Evolutionary conservation across 2,113 vertebrate species (phyloP).

Genomic region (Microcebus tavaratra): DNA sequence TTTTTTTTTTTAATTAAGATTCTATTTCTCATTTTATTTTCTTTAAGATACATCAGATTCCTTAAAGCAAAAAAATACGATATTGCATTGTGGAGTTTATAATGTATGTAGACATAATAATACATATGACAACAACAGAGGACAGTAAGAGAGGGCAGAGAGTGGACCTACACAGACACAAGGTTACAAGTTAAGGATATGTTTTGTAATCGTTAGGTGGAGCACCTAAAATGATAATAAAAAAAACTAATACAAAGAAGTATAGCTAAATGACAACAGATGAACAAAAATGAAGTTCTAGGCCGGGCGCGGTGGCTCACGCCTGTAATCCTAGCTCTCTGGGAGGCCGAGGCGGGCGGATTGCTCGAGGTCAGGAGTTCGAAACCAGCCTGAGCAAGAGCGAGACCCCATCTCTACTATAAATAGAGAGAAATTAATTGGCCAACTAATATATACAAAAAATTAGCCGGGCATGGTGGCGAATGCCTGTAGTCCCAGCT

Average conservation of each 20-base stretch:
- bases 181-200: neutral
- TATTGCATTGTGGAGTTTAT: neutral
- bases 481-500: too few species aligned
- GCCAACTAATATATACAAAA: too few species aligned
- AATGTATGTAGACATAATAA: neutral
- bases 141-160: neutral
- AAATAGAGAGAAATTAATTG: too few species aligned
- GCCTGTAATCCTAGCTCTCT: too few species aligned
- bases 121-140: neutral
- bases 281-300: neutral
- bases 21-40: constrained; percentile 2
- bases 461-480: too few species aligned
- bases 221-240: neutral
- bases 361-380: too few species aligned
- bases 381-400: too few species aligned
- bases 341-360: too few species aligned
- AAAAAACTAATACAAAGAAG: neutral
- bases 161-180: neutral
- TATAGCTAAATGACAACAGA: neutral
- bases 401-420: too few species aligned
- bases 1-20: neutral
- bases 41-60: neutral
- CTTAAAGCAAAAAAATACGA: neutral
- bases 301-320: too few species aligned
- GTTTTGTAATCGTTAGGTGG: neutral